Base-by-base conservation (phyloP, 1,140 invertebrate species). In the Drosophila miranda region DNA sequence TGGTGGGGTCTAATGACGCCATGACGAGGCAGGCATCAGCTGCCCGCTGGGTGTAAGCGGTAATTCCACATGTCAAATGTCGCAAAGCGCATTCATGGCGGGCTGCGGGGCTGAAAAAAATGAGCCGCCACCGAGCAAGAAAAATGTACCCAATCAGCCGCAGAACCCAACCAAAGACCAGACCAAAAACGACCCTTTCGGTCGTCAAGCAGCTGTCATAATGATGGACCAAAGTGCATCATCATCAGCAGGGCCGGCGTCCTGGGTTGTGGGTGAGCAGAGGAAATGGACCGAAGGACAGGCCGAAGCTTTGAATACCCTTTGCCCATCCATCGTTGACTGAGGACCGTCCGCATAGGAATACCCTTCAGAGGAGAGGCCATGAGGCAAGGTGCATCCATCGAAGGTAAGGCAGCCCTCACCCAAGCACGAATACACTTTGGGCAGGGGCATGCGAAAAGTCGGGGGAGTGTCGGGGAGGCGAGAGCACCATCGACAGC, bases 201-300 rank as follows among this genome's bases (percentile, higher is more conserved):
- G 80, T 84, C 81, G 80, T 84, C 77, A 84, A 84, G 80, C 80
- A 84, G 81, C 80, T 84, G 80, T 84, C 80, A 84, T 86, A 86
- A 84, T 84, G 81, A 86, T 77, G 80, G 77, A 86, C 80, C 80
- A 84, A 86, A 84, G 77, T 84, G 80, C 80, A 83, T 52, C 66
- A 83, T 71, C 62, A 71, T 54, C 68, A 60, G 43, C 42, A 52
- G 52, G 28, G 14, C 56, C 75, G 54, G 43, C 43, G 38, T 26
- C 45, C 48, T 43, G 42, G 34, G 38, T 7, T 16, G 11, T 44
- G 49, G 67, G 42, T 45, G 57, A 50, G 11, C 9, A 34, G 9
- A 34, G 30, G 3, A 53, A 61, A 44, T 34, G 23, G 42, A 23
- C 38, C n/a, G 11, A 26, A 51, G 54, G 4, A 46, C 21, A 26